phyloP scores from a whole-genome alignment of 2,888 invertebrate genomes.

The Byasa hedistus region DNA sequence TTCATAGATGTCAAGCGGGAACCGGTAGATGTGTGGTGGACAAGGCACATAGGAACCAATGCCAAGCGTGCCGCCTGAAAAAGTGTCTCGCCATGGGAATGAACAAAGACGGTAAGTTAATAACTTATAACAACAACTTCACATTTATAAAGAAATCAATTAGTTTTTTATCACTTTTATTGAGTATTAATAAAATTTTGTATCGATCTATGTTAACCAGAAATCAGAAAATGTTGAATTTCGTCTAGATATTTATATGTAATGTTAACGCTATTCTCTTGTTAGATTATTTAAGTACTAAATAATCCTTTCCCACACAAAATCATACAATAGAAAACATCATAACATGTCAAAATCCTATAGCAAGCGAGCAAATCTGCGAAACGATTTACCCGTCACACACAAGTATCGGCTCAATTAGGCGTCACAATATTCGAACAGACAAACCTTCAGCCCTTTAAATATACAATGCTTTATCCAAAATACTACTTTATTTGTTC shows the following conservation, averaged over 20 bases:
- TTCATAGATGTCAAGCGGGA: constrained; percentile 96
- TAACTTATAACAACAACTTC: not conserved
- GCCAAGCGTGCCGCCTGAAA: constrained; percentile 98
- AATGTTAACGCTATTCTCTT: no score
- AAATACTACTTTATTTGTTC: not conserved
- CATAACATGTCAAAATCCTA: constrained; percentile 52
- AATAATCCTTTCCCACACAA: constrained; percentile 50
- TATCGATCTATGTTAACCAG: no score
- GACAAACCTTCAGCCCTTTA: constrained; percentile 40
- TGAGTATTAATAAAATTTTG: no score
- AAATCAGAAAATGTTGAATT: no score
- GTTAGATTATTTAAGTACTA: not conserved
- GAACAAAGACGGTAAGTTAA: constrained; percentile 98
- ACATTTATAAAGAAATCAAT: not conserved
- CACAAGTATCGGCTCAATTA: constrained; percentile 56
- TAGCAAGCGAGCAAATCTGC: constrained; percentile 49
- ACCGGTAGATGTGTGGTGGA: constrained; percentile 98
- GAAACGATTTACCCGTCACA: constrained; percentile 50
- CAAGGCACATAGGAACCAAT: constrained; percentile 99
- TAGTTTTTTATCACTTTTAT: no score
- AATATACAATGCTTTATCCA: not conserved
- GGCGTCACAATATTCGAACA: constrained; percentile 51
- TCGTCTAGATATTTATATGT: no score
- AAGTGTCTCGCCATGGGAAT: constrained; percentile 99
- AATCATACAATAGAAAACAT: constrained; percentile 37